Conservation (phyloP, 1,140 invertebrate genomes). For the Drosophila persimilis region DNA sequence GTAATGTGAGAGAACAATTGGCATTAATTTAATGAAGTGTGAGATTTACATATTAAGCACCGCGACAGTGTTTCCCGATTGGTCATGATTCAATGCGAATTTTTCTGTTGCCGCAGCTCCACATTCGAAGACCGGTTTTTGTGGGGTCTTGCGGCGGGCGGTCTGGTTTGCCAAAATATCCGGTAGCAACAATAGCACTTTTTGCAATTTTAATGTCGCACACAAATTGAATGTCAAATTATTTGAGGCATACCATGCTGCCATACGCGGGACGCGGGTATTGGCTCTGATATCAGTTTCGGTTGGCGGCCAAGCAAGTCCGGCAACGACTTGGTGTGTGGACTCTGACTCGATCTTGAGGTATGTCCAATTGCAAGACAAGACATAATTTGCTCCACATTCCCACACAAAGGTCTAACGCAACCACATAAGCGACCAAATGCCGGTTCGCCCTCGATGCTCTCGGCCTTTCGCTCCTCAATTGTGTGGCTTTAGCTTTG, state of each 20-base stretch:
- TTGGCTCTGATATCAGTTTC: constrained; percentile 19
- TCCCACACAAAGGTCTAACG: constrained; percentile 53
- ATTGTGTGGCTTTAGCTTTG: constrained; percentile 41
- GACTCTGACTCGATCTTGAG: constrained; percentile 42
- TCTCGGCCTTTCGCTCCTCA: constrained; percentile 60
- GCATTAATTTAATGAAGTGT: constrained; percentile 39
- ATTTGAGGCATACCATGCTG: constrained; percentile 47
- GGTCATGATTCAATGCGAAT: constrained; percentile 43
- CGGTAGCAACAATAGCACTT: constrained; percentile 72
- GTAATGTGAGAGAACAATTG: constrained; percentile 34
- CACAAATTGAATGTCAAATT: constrained; percentile 73
- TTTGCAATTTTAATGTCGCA: constrained; percentile 76
- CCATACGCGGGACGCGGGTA: not conserved
- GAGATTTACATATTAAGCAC: constrained; percentile 39
- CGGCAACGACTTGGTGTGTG: constrained; percentile 35
- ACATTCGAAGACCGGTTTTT: constrained; percentile 44
- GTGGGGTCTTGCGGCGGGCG: constrained; percentile 1
- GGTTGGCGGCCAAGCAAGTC: constrained; percentile 29
- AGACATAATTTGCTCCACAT: constrained; percentile 76
- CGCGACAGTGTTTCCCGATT: constrained; percentile 45
- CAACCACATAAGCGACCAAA: constrained; percentile 51
- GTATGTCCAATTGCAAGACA: constrained; percentile 63
- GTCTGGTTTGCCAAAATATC: constrained; percentile 67
- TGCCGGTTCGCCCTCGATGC: constrained; percentile 6
- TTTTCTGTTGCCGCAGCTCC: constrained; percentile 3